phyloP scores from a whole-genome alignment of 2,797 vertebrate species.

The Babyrousa celebensis region DNA sequence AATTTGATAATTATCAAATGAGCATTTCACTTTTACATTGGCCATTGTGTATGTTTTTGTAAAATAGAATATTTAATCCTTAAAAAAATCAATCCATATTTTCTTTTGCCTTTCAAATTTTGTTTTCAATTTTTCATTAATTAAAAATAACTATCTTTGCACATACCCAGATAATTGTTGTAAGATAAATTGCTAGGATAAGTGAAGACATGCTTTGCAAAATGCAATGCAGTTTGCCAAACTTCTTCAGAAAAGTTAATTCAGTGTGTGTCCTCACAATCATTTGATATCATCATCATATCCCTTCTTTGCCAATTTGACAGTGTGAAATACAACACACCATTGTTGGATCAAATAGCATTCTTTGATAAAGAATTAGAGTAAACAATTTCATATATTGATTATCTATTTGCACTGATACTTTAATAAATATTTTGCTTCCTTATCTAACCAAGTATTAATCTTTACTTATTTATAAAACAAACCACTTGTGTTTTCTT shows the following conservation, averaged over 20 bases:
- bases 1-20: slow-evolving; percentile 72
- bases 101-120: slow-evolving; percentile 19
- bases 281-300: neutral
- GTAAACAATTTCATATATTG: neutral
- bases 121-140: neutral
- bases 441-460: neutral
- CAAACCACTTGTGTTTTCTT: neutral
- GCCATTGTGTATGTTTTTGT: slow-evolving; percentile 89
- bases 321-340: neutral
- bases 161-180: neutral
- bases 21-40: slow-evolving; percentile 88
- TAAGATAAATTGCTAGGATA: neutral
- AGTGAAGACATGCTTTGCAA: neutral
- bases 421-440: neutral
- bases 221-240: neutral
- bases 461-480: neutral
- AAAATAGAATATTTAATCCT: slow-evolving; percentile 95
- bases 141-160: neutral
- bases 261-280: neutral
- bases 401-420: neutral
- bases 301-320: neutral
- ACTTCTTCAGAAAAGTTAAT: neutral
- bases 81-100: slow-evolving; percentile 75
- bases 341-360: neutral
- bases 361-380: neutral